Conservation (phyloP, 2,797 vertebrate species). For the Liasis olivaceus region DNA sequence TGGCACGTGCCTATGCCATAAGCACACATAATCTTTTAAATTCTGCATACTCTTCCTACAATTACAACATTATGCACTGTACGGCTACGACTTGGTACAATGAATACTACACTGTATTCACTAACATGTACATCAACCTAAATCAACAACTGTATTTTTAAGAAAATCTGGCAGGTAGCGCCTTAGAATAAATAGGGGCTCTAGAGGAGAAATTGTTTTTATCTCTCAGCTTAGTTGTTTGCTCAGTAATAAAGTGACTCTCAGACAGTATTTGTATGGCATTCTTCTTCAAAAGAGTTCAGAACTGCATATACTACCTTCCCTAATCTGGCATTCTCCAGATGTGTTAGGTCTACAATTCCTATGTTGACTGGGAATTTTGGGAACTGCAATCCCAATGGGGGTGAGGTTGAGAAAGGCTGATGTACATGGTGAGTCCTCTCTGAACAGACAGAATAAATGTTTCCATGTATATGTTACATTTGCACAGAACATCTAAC, state of each 20-base stretch:
- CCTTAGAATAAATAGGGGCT: neutral
- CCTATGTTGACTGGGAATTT: neutral
- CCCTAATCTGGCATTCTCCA: neutral
- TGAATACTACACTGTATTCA: neutral
- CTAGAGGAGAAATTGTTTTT: neutral
- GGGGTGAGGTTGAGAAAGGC: neutral
- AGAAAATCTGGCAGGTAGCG: neutral
- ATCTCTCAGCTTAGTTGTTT: neutral
- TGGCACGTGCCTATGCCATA: neutral
- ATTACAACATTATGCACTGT: neutral
- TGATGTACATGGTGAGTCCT: neutral
- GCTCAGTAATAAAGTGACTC: neutral
- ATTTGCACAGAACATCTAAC: neutral
- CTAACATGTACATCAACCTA: neutral
- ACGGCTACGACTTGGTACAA: neutral
- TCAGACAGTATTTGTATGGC: neutral
- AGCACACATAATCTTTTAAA: neutral
- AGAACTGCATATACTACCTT: neutral
- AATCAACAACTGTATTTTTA: neutral
- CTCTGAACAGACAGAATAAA: neutral
- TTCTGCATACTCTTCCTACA: neutral
- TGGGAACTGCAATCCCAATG: neutral
- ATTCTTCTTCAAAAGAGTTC: neutral
- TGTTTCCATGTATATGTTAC: neutral
- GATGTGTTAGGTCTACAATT: neutral